Percentiles rank a stretch among this genome's conserved stretches.
Conservation (phyloP, 2,113 vertebrate species). For the Cyprinodon tularosa region DNA sequence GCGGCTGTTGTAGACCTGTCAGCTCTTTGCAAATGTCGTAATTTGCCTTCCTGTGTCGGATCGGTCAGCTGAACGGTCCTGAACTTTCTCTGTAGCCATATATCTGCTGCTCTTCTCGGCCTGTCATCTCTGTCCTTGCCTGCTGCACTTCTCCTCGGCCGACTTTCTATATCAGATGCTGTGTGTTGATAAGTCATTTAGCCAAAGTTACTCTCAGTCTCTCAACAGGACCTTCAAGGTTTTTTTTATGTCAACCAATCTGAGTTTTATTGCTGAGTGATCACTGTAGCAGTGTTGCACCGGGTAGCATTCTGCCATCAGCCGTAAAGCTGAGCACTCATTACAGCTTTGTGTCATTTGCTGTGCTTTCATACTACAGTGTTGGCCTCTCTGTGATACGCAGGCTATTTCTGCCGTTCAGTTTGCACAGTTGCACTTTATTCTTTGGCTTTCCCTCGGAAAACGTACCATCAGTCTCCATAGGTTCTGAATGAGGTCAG, state of each 20-base stretch:
- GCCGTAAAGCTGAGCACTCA: neutral
- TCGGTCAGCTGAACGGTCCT: neutral
- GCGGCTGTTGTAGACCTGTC: neutral
- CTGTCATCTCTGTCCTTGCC: neutral
- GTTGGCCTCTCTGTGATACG: neutral
- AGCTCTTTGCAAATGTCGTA: neutral
- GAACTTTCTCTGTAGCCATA: too few relatives aligned
- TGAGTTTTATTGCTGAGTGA: too few relatives aligned
- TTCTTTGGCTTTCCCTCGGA: slow-evolving; percentile 22
- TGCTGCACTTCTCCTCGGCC: too few relatives aligned
- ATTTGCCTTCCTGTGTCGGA: neutral
- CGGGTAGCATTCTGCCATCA: too few relatives aligned
- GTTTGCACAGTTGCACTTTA: slow-evolving; percentile 15
- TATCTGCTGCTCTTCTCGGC: too few relatives aligned
- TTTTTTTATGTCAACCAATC: too few relatives aligned
- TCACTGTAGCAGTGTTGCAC: too few relatives aligned
- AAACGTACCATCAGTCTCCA: slow-evolving; percentile 27
- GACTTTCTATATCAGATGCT: too few relatives aligned
- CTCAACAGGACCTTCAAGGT: too few relatives aligned
- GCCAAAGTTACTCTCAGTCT: too few relatives aligned
- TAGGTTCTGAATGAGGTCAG: slow-evolving; percentile 63
- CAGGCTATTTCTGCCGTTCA: neutral
- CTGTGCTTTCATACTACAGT: neutral
- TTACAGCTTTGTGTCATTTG: neutral
- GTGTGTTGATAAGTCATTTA: too few relatives aligned